Evolutionary conservation across 2,797 vertebrate genomes (phyloP), one percentile per base, ranked within the genome.

Genomic region (Tangara arthus): DNA sequence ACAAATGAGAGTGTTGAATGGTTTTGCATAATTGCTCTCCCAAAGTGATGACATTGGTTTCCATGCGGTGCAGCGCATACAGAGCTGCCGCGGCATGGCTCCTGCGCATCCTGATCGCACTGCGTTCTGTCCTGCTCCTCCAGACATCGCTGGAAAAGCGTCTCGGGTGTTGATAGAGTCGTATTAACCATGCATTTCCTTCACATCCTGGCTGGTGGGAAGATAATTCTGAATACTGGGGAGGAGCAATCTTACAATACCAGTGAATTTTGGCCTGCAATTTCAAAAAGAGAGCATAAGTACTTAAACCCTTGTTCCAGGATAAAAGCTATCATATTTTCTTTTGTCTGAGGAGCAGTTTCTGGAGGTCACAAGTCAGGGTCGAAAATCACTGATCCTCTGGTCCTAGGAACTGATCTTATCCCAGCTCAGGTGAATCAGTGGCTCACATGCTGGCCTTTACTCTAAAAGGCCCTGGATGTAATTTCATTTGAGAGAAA

Each of bases 21-120:
- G 55, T 77, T 96, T 82, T 88, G 87, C 89, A 73, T 89, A 84
- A 96, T 89, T 66, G 76, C 76, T 86, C 64, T 94, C 47, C 86
- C 47, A 49, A 89, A 92, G 75, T 0, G 0, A 28, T 83, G 18
- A 0, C 66, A n/a, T 91, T 92, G 0, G 0, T 94, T 96, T 95
- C 81, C 39, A 18, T 72, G 79, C 41, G 60, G n/a, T 23, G 26
- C 65, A 63, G 82, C 59, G 50, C 22, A 5, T 35, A 22, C 28
- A 41, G 20, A 81, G 42, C 28, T 78, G 49, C 49, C 0, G 1
- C 72, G 65, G 57, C 61, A 27, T 28, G 1, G 27, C 44, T 79
- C 64, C 81, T 81, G 55, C 5, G 15, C 87, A 34, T 91, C 60
- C 91, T 78, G 27, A 80, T 94, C 46, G 32, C 12, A 1, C 71